A percentile compares a stretch with the other conserved stretches of the same genome.
Evolutionary conservation across 2,888 invertebrate genomes (phyloP).

Genomic region (Azorinus chamasolen): DNA sequence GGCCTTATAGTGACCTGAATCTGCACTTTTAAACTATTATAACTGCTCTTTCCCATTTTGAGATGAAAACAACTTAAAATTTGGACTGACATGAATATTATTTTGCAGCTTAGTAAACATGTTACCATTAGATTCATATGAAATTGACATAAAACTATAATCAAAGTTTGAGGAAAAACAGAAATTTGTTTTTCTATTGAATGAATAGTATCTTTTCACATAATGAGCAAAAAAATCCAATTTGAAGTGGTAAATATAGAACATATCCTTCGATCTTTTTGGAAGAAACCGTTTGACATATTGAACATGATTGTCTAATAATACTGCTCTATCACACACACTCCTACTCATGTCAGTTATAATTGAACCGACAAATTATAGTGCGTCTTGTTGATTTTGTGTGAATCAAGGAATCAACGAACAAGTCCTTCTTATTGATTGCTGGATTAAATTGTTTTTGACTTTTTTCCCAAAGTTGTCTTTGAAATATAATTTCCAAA

Average conservation of each 20-base stretch:
- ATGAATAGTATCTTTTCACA: background rate
- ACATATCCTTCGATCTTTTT: background rate
- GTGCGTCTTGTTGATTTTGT: too few species aligned
- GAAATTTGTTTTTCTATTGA: background rate
- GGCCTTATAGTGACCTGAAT: too few species aligned
- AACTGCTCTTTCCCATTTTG: background rate
- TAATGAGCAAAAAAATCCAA: background rate
- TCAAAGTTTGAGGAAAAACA: too few species aligned
- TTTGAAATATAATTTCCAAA: background rate
- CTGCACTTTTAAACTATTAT: background rate
- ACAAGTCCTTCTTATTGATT: background rate
- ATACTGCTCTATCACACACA: too few species aligned
- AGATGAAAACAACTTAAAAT: background rate
- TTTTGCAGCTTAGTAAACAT: too few species aligned
- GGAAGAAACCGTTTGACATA: background rate
- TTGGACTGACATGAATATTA: background rate
- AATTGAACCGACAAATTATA: too few species aligned
- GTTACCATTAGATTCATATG: background rate
- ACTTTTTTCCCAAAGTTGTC: background rate
- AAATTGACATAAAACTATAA: background rate
- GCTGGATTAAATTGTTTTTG: background rate
- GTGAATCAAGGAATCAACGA: background rate
- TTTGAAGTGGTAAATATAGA: background rate
- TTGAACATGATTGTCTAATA: too few species aligned
- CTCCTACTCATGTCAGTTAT: too few species aligned